A percentile compares a stretch with the other conserved stretches of the same genome.
Evolutionary conservation across 1,140 invertebrate genomes (phyloP).

Genomic region (Ylistrum balloti): DNA sequence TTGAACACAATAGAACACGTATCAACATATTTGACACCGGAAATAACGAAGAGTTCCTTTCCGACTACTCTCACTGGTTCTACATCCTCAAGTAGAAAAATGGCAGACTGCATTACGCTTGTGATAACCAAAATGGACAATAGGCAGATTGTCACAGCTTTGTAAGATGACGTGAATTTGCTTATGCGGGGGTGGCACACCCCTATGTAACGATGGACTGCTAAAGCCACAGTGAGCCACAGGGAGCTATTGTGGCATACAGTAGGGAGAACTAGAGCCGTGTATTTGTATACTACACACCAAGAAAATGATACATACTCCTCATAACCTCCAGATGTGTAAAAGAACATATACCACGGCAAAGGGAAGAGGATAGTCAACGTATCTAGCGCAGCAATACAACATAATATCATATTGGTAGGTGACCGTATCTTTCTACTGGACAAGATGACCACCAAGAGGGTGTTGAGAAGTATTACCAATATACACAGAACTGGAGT

Average conservation of each 20-base stretch:
- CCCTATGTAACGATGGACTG: neutral
- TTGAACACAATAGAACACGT: neutral
- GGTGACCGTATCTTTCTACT: neutral
- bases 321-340: neutral
- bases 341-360: neutral
- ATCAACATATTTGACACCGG: slow-evolving; percentile 6
- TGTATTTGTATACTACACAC: neutral
- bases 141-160: neutral
- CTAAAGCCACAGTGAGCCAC: slow-evolving; percentile 9
- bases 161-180: slow-evolving; percentile 4
- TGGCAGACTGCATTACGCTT: neutral
- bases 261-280: neutral
- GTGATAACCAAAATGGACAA: neutral
- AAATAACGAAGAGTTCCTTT: slow-evolving; percentile 1
- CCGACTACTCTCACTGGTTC: neutral
- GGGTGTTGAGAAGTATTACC: neutral
- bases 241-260: neutral
- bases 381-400: neutral
- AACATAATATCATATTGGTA: neutral
- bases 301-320: slow-evolving; percentile 1
- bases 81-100: neutral
- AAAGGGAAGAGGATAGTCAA: neutral
- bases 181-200: neutral
- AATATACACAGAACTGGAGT: neutral
- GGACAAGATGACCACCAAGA: slow-evolving; percentile 1